These are phyloP conservation scores for Naja naja DNA, from an alignment of 2,113 vertebrate species.

Conservation along the genomic window DNA sequence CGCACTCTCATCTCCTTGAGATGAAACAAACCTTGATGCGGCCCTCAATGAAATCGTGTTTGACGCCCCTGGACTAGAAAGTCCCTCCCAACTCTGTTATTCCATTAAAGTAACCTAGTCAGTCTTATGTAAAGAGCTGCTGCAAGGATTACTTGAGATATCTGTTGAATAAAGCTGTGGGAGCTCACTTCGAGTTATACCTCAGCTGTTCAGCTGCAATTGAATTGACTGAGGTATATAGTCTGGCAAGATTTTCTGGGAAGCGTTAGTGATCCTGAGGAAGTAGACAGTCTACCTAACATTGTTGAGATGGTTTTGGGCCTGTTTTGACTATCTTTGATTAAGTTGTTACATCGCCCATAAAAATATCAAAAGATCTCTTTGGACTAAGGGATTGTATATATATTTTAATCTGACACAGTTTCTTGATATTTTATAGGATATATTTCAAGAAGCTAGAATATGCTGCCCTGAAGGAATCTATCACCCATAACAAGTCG, in stretches of 20 bases:
- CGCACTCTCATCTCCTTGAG: no score
- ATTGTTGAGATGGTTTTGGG: background rate
- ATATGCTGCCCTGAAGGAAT: slow-evolving; percentile 62
- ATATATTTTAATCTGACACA: slow-evolving; percentile 1
- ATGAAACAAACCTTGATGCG: no score
- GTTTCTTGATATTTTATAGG: slow-evolving; percentile 60
- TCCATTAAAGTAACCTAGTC: background rate
- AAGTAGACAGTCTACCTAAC: background rate
- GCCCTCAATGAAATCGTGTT: no score
- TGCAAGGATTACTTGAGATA: background rate
- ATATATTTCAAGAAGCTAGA: slow-evolving; percentile 51
- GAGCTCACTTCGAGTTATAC: background rate
- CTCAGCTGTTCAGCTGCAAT: background rate
- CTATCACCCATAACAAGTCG: slow-evolving; percentile 57
- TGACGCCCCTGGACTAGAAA: no score
- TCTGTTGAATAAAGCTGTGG: background rate
- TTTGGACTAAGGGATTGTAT: slow-evolving; percentile 23
- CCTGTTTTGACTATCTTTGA: background rate
- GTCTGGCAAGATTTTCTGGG: background rate
- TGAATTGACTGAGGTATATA: background rate
- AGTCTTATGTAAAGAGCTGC: background rate
- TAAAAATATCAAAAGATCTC: background rate
- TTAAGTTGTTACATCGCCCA: background rate
- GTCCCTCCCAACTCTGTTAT: background rate
- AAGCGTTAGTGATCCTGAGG: background rate